Evolutionary conservation across 1,140 invertebrate species (phyloP), one percentile per base, ranked within the genome.

Genomic region (Lepidurus apus): DNA sequence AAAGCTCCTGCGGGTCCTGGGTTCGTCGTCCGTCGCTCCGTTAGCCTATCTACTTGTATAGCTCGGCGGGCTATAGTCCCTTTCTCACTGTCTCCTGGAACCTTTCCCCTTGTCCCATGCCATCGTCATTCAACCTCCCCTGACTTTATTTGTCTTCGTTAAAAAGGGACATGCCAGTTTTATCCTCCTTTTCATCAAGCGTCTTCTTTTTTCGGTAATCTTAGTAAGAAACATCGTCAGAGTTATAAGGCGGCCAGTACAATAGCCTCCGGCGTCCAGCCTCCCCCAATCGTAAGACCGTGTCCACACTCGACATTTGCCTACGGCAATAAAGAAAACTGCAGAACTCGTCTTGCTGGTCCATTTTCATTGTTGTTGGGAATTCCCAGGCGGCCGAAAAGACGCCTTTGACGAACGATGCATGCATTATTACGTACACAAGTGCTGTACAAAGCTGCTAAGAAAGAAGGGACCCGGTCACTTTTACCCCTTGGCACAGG

Each of bases 111-210:
- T 65, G 53, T 65, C 53, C 21, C 53, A 13, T 65, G 21, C 53
- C 53, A 4, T 65, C 53, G 53, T 65, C 21, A 65, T 65, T 65
- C 53, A 65, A 65, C 53, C 53, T 65, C 21, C 53, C 21, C 53
- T 65, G 53, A 65, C 53, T 65, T 65, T 65, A 65, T 65, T 65
- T 65, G 53, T 65, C 53, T 65, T 65, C 53, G 53, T 65, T 65
- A 65, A 65, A 65, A 65, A 65, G 53, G 21, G 53, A 65, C 53
- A 65, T 65, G 53, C 53, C 53, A 65, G 13, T 21, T n/a, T 21
- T n/a, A 65, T 65, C 53, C 53, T 13, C 53, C 53, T 65, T 65
- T 21, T 21, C 17, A n/a, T 21, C 17, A 65, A 65, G 53, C 17
- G 13, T 65, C 53, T 65, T 34, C 3, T 34, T 34, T 34, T 65